These are phyloP conservation scores for Zhuqinia jingwanae DNA, from an alignment of 2,888 invertebrate species.

Conservation along the genomic window DNA sequence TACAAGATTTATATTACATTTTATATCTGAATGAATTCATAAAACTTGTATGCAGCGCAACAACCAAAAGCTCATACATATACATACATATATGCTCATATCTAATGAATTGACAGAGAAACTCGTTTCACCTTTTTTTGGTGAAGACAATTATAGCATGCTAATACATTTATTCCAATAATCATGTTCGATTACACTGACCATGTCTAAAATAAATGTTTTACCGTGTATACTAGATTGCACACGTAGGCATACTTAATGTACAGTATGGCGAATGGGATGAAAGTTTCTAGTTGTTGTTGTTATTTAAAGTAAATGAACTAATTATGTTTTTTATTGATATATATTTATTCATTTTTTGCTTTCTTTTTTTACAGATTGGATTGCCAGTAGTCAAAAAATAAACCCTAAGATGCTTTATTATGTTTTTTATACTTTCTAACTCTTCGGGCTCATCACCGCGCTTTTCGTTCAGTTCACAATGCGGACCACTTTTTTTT, in stretches of 20 bases:
- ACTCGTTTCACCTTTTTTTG: slow-evolving; percentile 41
- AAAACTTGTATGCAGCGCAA: too few relatives aligned
- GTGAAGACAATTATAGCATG: neutral
- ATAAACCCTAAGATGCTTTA: slow-evolving; percentile 75
- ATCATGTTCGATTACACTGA: slow-evolving; percentile 38
- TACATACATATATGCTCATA: neutral
- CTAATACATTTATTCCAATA: slow-evolving; percentile 19
- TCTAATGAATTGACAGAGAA: slow-evolving; percentile 25
- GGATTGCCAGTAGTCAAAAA: slow-evolving; percentile 79
- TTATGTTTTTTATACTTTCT: slow-evolving; percentile 76
- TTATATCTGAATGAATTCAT: slow-evolving; percentile 3
- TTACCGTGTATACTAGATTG: too few relatives aligned
- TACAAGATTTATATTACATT: slow-evolving; percentile 14
- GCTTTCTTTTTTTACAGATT: slow-evolving; percentile 74
- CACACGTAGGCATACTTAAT: too few relatives aligned
- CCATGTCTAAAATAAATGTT: slow-evolving; percentile 23
- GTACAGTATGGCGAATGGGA: too few relatives aligned
- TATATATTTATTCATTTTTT: too few relatives aligned
- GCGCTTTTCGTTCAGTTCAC: slow-evolving; percentile 67
- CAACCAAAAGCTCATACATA: too few relatives aligned
- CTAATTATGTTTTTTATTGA: slow-evolving; percentile 32
- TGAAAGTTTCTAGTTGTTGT: too few relatives aligned
- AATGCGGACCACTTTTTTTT: slow-evolving; percentile 11
- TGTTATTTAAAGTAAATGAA: neutral
- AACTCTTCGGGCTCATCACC: slow-evolving; percentile 77